Evolutionary conservation across 2,888 invertebrate genomes (phyloP), one percentile per base, ranked within the genome.

Genomic region (Coelogynopora nodosa): DNA sequence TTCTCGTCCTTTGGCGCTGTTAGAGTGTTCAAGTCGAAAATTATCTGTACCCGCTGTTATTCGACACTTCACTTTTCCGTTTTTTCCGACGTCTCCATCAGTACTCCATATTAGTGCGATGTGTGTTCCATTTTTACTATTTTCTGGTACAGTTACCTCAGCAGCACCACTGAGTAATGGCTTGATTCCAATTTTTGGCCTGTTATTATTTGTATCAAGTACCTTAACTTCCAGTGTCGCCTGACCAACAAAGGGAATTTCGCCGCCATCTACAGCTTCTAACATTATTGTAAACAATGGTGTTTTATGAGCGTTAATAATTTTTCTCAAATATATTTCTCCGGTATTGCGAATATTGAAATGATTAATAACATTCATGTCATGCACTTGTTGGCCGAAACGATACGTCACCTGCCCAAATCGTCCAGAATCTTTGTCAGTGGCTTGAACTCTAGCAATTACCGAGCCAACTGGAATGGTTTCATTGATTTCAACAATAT

Each of bases 161-260:
- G 80, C 67, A 10, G 31, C 82, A 13, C 28, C 27, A 82, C 80
- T 29, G 2, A 80, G 31, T 30, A 82, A 18, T 2, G 86, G 86
- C 27, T 86, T 86, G 27, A 86, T 82, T 13, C n/a, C 0, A 1
- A 86, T 82, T 26, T 82, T 23, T 23, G 86, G 86, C 1, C 30
- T 26, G 27, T 86, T 67, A 86, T 86, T 31, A 30, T 86, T 86
- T 0, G 84, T 86, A 26, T 86, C 86, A n/a, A 80, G 27, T 30
- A 86, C 80, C 5, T 82, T 26, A 23, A 86, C 80, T 23, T 82
- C 80, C n/a, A 86, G n/a, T n/a, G 30, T 80, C 23, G 86, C 29
- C 84, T 86, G 86, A 10, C 86, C 86, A 2, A 85, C 80, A n/a
- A 80, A 82, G 23, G 86, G 86, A 30, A 80, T 80, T 5, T 86